Evolutionary conservation across 2,113 vertebrate species (phyloP), one percentile per base, ranked within the genome.

Genomic region (Aegithalos caudatus): DNA sequence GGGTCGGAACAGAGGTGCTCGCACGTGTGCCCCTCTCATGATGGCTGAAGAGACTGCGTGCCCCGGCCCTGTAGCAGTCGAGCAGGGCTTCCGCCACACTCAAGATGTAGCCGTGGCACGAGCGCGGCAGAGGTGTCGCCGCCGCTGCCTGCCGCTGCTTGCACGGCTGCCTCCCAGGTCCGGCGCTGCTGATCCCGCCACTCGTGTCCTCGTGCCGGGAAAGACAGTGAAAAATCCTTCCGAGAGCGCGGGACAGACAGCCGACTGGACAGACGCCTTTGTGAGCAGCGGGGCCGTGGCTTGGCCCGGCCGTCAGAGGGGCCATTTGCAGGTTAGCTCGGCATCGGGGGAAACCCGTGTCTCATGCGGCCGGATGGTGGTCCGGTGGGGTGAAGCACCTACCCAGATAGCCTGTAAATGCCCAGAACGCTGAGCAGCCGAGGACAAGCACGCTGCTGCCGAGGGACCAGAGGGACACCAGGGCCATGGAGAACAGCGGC

Each of bases 401-500:
- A 23, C 45, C 45, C 45, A 23, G 29, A 20, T 54, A 19, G 18
- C 53, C 29, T 31, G 11, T 54, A 54, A 54, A 54, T 54, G 29
- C 51, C 42, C 64, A 33, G 42, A 14, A 18, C 85, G 97, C 98
- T 98, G 95, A 99, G 99, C 99, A 99, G 44, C 17, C 44, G 44
- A 44, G 44, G 44, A 44, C 17, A 17, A 44, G 44, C 44, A 17
- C 44, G 44, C 44, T 44, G 29, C 99, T 99, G 33, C 99, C 97
- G 42, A 99, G 60, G 94, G 99, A 99, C 90, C 99, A 99, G 53
- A 99, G 16, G 97, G 44, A 44, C 44, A 44, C 44, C 44, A 19
- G 44, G 44, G 17, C 93, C 48, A 99, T 99, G 95, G 98, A 99
- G 81, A 99, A 99, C 8, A 99, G 97, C 5, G 99, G 99, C 4